A percentile compares a stretch with the other conserved stretches of the same genome.
phyloP scores from a whole-genome alignment of 2,113 vertebrate species.

The Ptilorrhoa leucosticta region DNA sequence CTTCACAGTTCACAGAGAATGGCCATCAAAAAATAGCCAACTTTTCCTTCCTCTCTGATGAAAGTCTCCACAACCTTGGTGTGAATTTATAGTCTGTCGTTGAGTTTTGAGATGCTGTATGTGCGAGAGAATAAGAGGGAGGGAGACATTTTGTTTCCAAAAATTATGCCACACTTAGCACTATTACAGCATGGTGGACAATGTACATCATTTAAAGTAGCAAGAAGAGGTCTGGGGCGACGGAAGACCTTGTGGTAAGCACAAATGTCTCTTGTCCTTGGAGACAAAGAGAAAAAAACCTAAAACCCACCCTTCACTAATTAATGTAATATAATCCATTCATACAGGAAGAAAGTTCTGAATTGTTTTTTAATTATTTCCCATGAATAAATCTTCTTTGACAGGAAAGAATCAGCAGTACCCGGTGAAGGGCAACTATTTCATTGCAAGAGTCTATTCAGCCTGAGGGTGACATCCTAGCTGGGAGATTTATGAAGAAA shows the following conservation, averaged over 20 bases:
- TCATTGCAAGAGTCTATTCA: neutral
- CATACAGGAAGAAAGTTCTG: constrained; percentile 8
- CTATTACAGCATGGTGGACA: neutral
- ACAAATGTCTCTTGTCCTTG: neutral
- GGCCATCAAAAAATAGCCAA: neutral
- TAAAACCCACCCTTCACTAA: neutral
- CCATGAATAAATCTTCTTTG: constrained; percentile 42
- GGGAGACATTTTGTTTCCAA: neutral
- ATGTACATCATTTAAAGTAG: neutral
- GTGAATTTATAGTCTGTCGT: constrained; percentile 14
- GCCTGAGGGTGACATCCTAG: neutral
- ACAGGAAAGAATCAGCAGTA: constrained; percentile 12
- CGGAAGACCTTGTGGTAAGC: neutral
- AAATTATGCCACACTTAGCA: neutral
- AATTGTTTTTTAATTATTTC: constrained; percentile 50
- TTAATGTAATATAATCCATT: constrained; percentile 3
- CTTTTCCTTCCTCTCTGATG: neutral
- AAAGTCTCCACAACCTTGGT: constrained; percentile 42
- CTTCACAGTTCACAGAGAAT: constrained; percentile 6
- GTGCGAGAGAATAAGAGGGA: neutral
- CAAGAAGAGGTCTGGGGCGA: neutral
- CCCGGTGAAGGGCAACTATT: constrained; percentile 4
- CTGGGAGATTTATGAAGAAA: neutral
- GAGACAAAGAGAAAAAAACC: neutral
- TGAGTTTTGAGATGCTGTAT: neutral